These are phyloP conservation scores for Protonibea diacanthus DNA, from an alignment of 2,797 vertebrate genomes.

Conservation along the genomic window DNA sequence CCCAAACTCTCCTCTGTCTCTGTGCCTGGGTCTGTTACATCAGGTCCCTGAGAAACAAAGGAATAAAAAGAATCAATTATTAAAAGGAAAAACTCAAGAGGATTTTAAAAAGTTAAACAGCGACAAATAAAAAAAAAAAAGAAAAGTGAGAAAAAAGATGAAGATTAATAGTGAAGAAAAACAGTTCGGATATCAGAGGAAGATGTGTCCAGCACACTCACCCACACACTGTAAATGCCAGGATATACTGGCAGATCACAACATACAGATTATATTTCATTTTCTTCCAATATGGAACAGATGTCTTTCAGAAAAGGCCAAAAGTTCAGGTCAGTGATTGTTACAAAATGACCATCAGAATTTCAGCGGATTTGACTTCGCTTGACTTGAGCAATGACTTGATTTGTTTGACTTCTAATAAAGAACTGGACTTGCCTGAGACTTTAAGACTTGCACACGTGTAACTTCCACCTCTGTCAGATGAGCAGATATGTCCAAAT, in stretches of 20 bases:
- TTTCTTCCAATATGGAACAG: constrained; percentile 44
- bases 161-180: constrained; percentile 1
- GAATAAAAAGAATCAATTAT: constrained; percentile 11
- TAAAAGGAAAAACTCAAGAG: background rate
- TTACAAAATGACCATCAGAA: too few relatives aligned
- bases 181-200: background rate
- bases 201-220: background rate
- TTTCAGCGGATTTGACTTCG: too few relatives aligned
- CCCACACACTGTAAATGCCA: constrained; percentile 30
- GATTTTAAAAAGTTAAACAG: constrained; percentile 4
- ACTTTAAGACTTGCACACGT: too few relatives aligned
- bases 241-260: constrained; percentile 25
- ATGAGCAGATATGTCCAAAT: too few relatives aligned
- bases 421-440: too few relatives aligned
- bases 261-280: constrained; percentile 36
- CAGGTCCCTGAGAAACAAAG: constrained; percentile 87
- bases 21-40: constrained; percentile 94
- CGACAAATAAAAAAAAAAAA: background rate
- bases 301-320: constrained; percentile 5
- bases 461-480: too few relatives aligned
- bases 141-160: background rate
- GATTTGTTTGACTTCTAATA: too few relatives aligned
- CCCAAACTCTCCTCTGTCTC: constrained; percentile 97
- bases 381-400: too few relatives aligned
- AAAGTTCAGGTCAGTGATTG: background rate